These are phyloP conservation scores for Bos indicus DNA, from an alignment of 2,113 vertebrate species.

Conservation along the genomic window DNA sequence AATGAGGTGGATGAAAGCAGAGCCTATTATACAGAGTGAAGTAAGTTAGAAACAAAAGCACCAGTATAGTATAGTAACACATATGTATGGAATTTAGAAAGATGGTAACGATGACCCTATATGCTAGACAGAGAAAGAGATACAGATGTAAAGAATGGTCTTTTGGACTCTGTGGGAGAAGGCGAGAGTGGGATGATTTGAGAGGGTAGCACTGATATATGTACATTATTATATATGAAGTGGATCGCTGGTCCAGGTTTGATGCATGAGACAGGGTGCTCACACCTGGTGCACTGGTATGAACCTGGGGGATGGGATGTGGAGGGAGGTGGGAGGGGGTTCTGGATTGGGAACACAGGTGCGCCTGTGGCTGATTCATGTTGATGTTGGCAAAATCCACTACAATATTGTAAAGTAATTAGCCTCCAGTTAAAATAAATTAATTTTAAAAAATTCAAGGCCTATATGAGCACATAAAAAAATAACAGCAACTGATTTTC, in stretches of 20 bases:
- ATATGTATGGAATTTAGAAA: background rate
- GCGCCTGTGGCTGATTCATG: background rate
- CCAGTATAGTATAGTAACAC: background rate
- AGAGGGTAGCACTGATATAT: background rate
- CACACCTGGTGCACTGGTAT: background rate
- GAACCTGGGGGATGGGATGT: background rate
- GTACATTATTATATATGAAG: background rate
- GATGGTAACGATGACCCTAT: background rate
- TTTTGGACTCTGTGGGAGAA: background rate
- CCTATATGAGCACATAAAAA: background rate
- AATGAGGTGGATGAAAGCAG: background rate
- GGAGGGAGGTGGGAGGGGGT: background rate
- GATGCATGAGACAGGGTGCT: background rate
- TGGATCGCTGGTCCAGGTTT: accelerated
- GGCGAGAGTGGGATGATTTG: background rate
- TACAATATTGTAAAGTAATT: background rate
- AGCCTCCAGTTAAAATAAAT: background rate
- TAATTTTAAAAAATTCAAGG: background rate
- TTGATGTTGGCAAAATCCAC: background rate
- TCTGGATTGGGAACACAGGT: background rate
- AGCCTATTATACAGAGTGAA: background rate
- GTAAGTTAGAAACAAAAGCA: background rate
- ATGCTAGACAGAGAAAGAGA: background rate
- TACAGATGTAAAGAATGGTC: background rate
- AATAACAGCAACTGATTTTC: background rate